Evolutionary conservation across 1,140 invertebrate species (phyloP), one percentile per base, ranked within the genome.

Genomic region (Drosophila punjabiensis): DNA sequence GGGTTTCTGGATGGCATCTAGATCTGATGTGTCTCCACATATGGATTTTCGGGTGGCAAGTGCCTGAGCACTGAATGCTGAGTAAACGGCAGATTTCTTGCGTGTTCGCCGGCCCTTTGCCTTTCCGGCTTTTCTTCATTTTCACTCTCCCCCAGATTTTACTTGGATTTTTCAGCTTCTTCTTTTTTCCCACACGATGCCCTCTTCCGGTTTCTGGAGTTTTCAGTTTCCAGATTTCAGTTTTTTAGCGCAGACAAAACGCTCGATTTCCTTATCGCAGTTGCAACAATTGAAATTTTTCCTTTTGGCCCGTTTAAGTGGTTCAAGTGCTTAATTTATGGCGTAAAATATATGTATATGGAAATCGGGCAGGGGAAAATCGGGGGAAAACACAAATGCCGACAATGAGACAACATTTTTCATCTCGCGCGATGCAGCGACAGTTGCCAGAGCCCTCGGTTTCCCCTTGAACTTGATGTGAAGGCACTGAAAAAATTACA

Each of bases 241-340:
- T 39, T 58, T 28, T 56, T 53, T 60, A 53, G 58, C 43, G 11
- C 52, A 76, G 53, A 73, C 63, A 69, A 77, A 81, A 74, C 55
- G 82, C 47, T 71, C 73, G 75, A 75, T 84, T 89, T 88, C 64
- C 79, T 85, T 85, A 89, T 89, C 86, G 68, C 53, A 60, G 78
- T 77, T 77, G 66, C 68, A 77, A 56, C 74, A 74, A 63, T 82
- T 71, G 79, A 79, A 71, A 74, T 47, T 69, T 66, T 76, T 69
- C 45, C 70, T 47, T 73, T 52, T 4, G 41, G 24, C 24, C 35
- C n/a, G 33, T 73, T 53, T 81, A 89, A 89, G 85, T 90, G 76
- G 69, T 59, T 68, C 76, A 86, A 90, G 86, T 90, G 87, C 58
- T 69, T 90, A 90, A 90, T 90, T 90, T 90, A 90, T 86, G 88